Percentiles rank a stretch among this genome's conserved stretches.
Conservation (phyloP, 2,888 invertebrate species). For the Lochmaea capreae region DNA sequence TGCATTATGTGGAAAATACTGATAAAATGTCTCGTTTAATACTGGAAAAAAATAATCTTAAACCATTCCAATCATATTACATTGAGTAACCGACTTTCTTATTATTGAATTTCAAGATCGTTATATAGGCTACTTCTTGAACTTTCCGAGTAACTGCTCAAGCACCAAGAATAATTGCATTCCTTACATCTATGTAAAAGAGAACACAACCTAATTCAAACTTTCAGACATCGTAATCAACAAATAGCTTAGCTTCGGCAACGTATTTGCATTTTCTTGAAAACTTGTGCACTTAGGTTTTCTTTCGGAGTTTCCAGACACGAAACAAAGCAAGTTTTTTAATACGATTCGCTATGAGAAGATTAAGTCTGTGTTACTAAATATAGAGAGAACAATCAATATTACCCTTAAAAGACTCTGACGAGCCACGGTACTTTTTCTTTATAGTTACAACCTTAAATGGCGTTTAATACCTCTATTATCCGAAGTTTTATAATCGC, state of each 20-base stretch:
- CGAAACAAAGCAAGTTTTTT: slow-evolving; percentile 34
- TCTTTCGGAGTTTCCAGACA: slow-evolving; percentile 25
- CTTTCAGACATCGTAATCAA: slow-evolving; percentile 35
- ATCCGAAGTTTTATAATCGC: neutral
- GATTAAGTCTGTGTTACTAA: slow-evolving; percentile 1
- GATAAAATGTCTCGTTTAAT: no score
- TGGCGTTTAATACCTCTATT: neutral
- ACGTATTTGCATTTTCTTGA: slow-evolving; percentile 34
- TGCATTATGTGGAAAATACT: no score
- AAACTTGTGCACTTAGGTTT: slow-evolving; percentile 28
- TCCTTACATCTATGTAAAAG: slow-evolving; percentile 30
- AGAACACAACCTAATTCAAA: slow-evolving; percentile 34
- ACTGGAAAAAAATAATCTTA: no score
- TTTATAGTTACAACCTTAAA: slow-evolving; percentile 10
- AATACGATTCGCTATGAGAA: slow-evolving; percentile 21
- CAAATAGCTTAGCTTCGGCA: slow-evolving; percentile 33
- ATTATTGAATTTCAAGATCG: slow-evolving; percentile 17
- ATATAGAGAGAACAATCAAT: slow-evolving; percentile 11
- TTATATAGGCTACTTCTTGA: slow-evolving; percentile 22
- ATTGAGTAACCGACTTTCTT: neutral
- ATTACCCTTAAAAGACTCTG: slow-evolving; percentile 4
- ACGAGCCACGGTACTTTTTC: neutral
- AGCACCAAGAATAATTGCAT: slow-evolving; percentile 30
- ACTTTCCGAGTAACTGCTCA: slow-evolving; percentile 20
- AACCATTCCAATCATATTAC: no score